phyloP scores from a whole-genome alignment of 2,888 invertebrate genomes.

The Dysmachus trigonus region DNA sequence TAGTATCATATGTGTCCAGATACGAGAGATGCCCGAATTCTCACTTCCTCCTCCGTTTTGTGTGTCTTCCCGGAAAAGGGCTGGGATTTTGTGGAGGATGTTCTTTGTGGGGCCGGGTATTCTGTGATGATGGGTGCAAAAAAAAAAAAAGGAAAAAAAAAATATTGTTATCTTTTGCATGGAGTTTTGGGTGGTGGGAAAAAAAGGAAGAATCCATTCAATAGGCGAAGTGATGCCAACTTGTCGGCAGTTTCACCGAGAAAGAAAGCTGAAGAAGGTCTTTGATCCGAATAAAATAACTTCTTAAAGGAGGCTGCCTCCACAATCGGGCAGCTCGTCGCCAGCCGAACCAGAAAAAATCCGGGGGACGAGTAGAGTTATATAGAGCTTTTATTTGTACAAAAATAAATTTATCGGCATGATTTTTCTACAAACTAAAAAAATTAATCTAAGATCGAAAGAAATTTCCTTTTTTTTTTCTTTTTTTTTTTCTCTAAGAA shows the following conservation, averaged over 20 bases:
- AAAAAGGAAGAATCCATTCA: neutral
- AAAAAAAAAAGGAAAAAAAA: too few species aligned
- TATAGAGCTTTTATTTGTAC: constrained; percentile 3
- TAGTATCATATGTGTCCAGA: constrained; percentile 22
- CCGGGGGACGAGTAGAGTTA: neutral
- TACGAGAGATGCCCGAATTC: neutral
- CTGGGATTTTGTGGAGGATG: neutral
- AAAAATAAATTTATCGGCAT: constrained; percentile 14
- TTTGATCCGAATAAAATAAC: neutral
- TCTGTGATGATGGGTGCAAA: neutral
- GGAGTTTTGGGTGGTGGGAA: neutral
- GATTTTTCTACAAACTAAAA: neutral
- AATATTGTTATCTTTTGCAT: neutral
- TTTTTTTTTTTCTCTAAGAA: too few species aligned
- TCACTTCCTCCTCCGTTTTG: too few species aligned
- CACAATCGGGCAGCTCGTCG: neutral
- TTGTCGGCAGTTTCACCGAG: neutral
- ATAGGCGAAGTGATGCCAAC: constrained; percentile 20
- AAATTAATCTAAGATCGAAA: neutral
- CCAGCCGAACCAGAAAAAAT: neutral
- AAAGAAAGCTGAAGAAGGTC: neutral
- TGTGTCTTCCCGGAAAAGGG: neutral
- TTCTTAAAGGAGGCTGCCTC: neutral
- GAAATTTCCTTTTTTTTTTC: neutral
- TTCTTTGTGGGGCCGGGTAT: neutral